phyloP scores from a whole-genome alignment of 2,113 vertebrate species.

The Glareola pratincola region DNA sequence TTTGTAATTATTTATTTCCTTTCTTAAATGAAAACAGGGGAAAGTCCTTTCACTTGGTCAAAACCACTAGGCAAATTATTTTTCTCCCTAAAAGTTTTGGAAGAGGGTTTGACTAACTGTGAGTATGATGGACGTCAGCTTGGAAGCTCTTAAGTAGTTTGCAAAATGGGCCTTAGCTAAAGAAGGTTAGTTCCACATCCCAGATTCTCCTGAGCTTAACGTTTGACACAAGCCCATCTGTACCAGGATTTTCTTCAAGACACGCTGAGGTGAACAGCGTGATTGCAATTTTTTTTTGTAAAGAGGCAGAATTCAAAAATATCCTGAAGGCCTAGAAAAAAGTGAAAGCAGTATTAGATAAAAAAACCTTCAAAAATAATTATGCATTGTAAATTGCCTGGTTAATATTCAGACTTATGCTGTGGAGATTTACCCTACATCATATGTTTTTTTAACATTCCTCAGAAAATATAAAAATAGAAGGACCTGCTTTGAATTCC shows the following conservation, averaged over 20 bases:
- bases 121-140: background rate
- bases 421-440: accelerated
- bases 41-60: background rate
- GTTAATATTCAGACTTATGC: background rate
- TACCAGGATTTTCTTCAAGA: background rate
- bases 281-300: background rate
- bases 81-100: background rate
- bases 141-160: background rate
- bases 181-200: background rate
- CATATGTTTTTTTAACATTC: background rate
- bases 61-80: background rate
- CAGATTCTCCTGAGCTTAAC: background rate
- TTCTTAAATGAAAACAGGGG: background rate
- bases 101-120: background rate
- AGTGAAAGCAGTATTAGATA: background rate
- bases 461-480: background rate
- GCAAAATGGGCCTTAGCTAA: background rate
- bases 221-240: background rate
- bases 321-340: background rate
- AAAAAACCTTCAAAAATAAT: background rate
- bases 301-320: background rate
- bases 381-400: background rate
- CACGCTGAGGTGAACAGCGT: background rate
- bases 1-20: background rate
- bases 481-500: background rate